These are phyloP conservation scores for Augochlorella aurata DNA, from an alignment of 2,888 invertebrate genomes.

Conservation along the genomic window DNA sequence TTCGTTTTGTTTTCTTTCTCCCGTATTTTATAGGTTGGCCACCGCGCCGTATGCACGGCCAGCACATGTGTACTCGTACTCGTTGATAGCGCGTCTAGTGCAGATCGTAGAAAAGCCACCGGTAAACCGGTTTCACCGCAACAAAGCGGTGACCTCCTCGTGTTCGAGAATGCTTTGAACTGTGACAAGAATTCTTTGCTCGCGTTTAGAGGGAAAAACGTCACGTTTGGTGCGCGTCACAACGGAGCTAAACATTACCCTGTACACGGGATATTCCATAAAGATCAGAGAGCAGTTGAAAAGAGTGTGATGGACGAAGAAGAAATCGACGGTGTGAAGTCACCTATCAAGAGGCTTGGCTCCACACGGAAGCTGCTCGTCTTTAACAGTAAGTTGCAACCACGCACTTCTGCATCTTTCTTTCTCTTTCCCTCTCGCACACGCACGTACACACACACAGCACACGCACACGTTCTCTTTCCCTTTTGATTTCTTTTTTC, in stretches of 20 bases:
- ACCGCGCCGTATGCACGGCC: slow-evolving; percentile 32
- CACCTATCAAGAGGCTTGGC: slow-evolving; percentile 91
- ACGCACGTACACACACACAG: background rate
- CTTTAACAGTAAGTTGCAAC: slow-evolving; percentile 88
- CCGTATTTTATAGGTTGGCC: slow-evolving; percentile 21
- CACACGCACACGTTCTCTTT: background rate
- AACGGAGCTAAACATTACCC: slow-evolving; percentile 15
- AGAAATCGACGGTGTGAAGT: slow-evolving; percentile 88
- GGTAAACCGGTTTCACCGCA: slow-evolving; percentile 66
- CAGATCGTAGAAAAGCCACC: slow-evolving; percentile 48
- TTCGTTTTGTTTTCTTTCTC: slow-evolving; percentile 7
- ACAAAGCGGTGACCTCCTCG: slow-evolving; percentile 51
- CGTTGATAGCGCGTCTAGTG: slow-evolving; percentile 56
- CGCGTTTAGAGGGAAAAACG: slow-evolving; percentile 32
- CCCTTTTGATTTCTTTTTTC: background rate
- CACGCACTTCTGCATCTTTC: slow-evolving; percentile 26
- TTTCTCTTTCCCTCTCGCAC: background rate
- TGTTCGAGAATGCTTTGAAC: slow-evolving; percentile 68
- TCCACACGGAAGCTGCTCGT: slow-evolving; percentile 91
- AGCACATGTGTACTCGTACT: slow-evolving; percentile 47
- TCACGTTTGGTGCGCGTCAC: slow-evolving; percentile 27
- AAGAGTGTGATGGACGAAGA: slow-evolving; percentile 86
- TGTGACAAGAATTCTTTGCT: slow-evolving; percentile 69
- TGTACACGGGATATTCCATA: background rate
- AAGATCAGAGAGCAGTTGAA: slow-evolving; percentile 35